Base-by-base conservation (phyloP, 2,797 vertebrate genomes). In the Oryzias sinensis region DNA sequence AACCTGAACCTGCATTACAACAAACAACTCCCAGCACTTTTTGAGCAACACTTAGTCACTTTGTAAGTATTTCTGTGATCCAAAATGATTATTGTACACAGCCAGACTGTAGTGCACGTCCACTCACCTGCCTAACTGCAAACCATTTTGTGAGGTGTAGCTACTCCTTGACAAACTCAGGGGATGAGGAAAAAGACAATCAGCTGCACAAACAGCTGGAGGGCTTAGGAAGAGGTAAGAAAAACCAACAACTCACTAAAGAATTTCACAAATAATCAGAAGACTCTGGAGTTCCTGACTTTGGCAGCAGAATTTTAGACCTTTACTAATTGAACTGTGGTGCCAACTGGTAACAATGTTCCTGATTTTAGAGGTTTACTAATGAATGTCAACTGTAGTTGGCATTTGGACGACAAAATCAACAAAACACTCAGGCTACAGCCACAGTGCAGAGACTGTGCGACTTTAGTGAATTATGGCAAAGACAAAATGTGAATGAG, bases 401-500 rank as follows among this genome's bases (percentile, higher is more conserved):
- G 15, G 9, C 2, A 17, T 1, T 27, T 33, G 5, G 1, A 48
- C 16, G 22, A 3, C 27, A 44, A 40, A 37, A 37, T 11, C 14
- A n/a, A 18, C 17, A 47, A 47, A 42, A 47, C 46, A 15, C 15
- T 4, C 13, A 4, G 0, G 1, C 20, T 43, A 58, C 4, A 44
- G 4, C 4, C 16, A 40, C 9, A 52, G 5, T 11, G 7, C 24
- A 2, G 51, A 4, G 51, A 8, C 46, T 29, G 20, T 0, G 2
- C 5, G 25, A 40, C 3, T 15, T 24, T 6, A 27, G 22, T 41
- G 49, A 47, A 48, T 2, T 8, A 33, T 49, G 9, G 68, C 62
- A 55, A 66, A 52, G 40, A 70, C 25, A 56, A 49, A 61, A 56
- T 5, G 25, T 56, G 44, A 62, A 56, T 6, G 29, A 9, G 5